These are phyloP conservation scores for Lanistes nyassanus DNA, from an alignment of 1,140 invertebrate genomes.

Conservation along the genomic window DNA sequence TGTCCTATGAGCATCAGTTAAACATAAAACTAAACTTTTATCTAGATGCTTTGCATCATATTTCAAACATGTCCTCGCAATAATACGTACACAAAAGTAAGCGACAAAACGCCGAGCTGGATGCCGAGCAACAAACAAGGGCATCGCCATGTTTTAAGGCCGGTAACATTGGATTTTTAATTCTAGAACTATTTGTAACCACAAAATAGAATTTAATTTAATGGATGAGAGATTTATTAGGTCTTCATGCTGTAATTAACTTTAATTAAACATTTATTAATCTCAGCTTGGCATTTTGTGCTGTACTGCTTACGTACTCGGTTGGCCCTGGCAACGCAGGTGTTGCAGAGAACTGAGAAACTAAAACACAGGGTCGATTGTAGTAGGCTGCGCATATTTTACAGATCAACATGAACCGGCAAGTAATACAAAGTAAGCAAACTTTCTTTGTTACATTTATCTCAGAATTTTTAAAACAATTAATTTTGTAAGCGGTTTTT, in stretches of 20 bases:
- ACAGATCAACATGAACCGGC: conserved; percentile 63
- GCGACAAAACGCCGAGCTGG: background rate
- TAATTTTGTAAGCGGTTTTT: background rate
- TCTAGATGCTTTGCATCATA: too few species aligned
- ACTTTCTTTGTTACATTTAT: conserved; percentile 6
- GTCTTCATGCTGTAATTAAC: background rate
- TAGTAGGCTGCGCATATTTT: background rate
- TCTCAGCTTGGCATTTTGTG: background rate
- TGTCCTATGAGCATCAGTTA: too few species aligned
- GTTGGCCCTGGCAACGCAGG: conserved; percentile 21
- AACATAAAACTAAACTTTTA: too few species aligned
- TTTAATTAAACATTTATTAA: background rate
- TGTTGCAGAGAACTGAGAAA: background rate
- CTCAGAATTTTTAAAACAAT: background rate
- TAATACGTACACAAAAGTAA: background rate
- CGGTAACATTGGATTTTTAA: background rate
- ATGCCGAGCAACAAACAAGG: background rate
- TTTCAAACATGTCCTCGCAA: background rate
- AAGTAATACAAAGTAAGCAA: conserved; percentile 64
- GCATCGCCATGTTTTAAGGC: conserved; percentile 3
- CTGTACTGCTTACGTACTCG: background rate
- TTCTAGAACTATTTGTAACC: background rate
- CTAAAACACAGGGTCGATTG: background rate
- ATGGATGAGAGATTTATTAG: background rate
- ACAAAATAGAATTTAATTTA: background rate